Evolutionary conservation across 2,888 invertebrate species (phyloP).

Genomic region (Melanargia galathea): DNA sequence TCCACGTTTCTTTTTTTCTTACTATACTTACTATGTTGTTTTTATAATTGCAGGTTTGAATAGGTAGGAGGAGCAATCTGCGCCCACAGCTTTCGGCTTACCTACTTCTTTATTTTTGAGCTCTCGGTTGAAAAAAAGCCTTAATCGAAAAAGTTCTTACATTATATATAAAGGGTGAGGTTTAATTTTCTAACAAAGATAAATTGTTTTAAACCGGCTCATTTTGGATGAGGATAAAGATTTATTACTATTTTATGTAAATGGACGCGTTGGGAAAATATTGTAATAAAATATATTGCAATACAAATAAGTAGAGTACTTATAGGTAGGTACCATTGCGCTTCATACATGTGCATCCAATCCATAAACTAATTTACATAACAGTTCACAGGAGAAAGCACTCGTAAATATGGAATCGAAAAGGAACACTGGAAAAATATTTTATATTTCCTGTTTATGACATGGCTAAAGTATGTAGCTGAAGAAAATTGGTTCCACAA

Average conservation of each 20-base stretch:
- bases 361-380: not conserved
- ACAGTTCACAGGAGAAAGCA: not conserved
- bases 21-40: too few relatives aligned
- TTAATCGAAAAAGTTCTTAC: conserved; percentile 4
- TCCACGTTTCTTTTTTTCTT: too few relatives aligned
- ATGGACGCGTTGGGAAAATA: conserved; percentile 4
- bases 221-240: too few relatives aligned
- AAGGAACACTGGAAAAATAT: not conserved
- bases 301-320: not conserved
- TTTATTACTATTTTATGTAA: too few relatives aligned
- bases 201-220: conserved; percentile 1
- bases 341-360: not conserved
- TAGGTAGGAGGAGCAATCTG: not conserved
- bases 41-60: not conserved
- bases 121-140: not conserved
- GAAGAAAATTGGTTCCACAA: not conserved
- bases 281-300: too few relatives aligned
- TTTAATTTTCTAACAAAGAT: conserved; percentile 10
- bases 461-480: not conserved
- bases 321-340: not conserved
- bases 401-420: not conserved
- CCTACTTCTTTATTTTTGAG: not conserved
- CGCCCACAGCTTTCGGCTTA: not conserved
- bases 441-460: not conserved
- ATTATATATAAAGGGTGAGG: not conserved